These are phyloP conservation scores for Oreochromis aureus DNA, from an alignment of 2,113 vertebrate genomes.

Conservation along the genomic window DNA sequence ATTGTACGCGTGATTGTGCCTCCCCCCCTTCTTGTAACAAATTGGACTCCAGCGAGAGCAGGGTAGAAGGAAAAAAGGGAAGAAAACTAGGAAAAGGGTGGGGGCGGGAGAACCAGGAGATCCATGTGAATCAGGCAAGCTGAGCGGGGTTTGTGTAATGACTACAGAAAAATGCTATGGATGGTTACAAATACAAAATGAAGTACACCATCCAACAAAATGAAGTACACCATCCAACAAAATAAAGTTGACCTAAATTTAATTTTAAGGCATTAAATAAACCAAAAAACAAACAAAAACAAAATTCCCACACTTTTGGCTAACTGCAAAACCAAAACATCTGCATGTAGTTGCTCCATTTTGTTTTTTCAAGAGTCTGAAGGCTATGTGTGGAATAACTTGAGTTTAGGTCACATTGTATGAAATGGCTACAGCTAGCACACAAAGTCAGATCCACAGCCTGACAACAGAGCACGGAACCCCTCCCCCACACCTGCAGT, in stretches of 20 bases:
- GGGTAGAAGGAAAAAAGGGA: slow-evolving; percentile 47
- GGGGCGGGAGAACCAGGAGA: slow-evolving; percentile 20
- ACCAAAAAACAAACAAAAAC: neutral
- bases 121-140: slow-evolving; percentile 27
- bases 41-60: slow-evolving; percentile 10
- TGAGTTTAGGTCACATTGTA: neutral
- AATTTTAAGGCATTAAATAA: neutral
- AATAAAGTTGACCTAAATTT: neutral
- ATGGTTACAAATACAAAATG: neutral
- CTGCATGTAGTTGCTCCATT: neutral
- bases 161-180: neutral
- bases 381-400: neutral
- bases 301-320: neutral
- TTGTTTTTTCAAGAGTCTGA: neutral
- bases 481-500: slow-evolving; percentile 64
- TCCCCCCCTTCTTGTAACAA: neutral
- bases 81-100: slow-evolving; percentile 32
- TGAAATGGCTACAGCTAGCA: slow-evolving; percentile 46
- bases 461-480: slow-evolving; percentile 15
- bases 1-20: slow-evolving; percentile 3
- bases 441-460: slow-evolving; percentile 4
- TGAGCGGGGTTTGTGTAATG: neutral
- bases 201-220: neutral
- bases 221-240: neutral
- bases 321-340: neutral